phyloP scores from a whole-genome alignment of 1,140 invertebrate species.

The Orius insidiosus region DNA sequence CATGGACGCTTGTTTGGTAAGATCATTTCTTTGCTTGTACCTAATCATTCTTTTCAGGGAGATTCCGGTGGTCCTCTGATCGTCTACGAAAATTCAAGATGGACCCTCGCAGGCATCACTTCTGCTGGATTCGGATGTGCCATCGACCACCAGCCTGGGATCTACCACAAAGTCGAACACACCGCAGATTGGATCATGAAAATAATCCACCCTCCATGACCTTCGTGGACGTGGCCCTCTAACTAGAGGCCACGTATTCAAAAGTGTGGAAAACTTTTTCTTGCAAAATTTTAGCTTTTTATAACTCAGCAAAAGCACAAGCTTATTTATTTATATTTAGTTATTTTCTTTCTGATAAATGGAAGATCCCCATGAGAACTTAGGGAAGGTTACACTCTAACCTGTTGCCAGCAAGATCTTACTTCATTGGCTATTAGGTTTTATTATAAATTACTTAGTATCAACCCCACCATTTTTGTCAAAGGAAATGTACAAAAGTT shows the following conservation, averaged over 20 bases:
- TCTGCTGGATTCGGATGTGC: conserved; percentile 74
- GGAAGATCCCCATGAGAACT: too few species aligned
- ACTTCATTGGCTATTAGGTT: too few species aligned
- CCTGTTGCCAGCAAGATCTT: too few species aligned
- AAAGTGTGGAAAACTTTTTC: neutral
- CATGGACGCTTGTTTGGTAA: conserved; percentile 63
- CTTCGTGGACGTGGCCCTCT: conserved; percentile 9
- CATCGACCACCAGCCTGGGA: conserved; percentile 69
- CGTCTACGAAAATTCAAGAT: conserved; percentile 33
- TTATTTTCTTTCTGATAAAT: too few species aligned
- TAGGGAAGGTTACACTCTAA: too few species aligned
- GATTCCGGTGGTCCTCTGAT: conserved; percentile 72
- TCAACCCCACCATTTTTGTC: too few species aligned
- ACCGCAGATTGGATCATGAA: conserved; percentile 49
- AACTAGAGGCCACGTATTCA: neutral
- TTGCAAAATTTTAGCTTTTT: neutral
- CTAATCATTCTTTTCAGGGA: conserved; percentile 31
- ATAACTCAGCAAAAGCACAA: too few species aligned
- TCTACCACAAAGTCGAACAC: conserved; percentile 58
- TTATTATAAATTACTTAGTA: too few species aligned
- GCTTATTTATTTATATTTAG: too few species aligned
- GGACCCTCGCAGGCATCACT: conserved; percentile 67
- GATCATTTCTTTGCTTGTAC: conserved; percentile 19
- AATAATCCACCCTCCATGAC: conserved; percentile 8
- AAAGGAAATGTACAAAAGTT: too few species aligned